These are phyloP conservation scores for Dicyrtomina minuta DNA, from an alignment of 2,888 invertebrate species.

Conservation along the genomic window DNA sequence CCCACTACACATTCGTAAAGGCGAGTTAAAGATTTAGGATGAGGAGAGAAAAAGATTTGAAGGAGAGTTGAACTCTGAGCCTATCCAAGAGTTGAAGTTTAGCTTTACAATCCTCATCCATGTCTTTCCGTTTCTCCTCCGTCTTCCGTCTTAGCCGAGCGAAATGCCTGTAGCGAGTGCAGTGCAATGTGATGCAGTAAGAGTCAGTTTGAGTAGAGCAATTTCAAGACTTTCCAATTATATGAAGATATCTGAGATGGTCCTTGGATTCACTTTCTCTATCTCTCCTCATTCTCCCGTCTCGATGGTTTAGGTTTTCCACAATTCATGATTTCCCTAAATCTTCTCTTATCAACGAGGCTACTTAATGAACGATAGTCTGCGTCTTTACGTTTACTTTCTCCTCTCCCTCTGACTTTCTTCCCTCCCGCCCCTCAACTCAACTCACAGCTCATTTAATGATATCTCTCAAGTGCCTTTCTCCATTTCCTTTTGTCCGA, in stretches of 20 bases:
- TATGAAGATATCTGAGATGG: not conserved
- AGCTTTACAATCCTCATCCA: no score
- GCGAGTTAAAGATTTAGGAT: no score
- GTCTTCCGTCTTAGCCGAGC: no score
- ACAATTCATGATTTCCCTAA: not conserved
- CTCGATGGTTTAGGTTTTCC: not conserved
- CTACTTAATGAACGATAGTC: constrained; percentile 2
- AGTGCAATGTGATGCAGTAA: no score
- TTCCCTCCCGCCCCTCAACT: not conserved
- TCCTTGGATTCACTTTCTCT: not conserved
- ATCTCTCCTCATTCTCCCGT: not conserved
- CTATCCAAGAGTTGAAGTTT: no score
- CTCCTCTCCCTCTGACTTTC: not conserved
- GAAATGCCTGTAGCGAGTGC: no score
- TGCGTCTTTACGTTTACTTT: constrained; percentile 2
- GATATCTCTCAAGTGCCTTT: constrained; percentile 8
- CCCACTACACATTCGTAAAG: no score
- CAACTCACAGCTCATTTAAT: constrained; percentile 6
- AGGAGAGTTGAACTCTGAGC: no score
- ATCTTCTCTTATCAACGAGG: not conserved
- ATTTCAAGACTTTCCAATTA: constrained; percentile 1
- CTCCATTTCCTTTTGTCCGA: constrained; percentile 2
- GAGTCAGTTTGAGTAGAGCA: not conserved
- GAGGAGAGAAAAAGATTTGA: no score
- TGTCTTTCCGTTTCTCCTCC: no score